Conservation (phyloP, 2,113 vertebrate genomes). For the Onychostoma macrolepis region DNA sequence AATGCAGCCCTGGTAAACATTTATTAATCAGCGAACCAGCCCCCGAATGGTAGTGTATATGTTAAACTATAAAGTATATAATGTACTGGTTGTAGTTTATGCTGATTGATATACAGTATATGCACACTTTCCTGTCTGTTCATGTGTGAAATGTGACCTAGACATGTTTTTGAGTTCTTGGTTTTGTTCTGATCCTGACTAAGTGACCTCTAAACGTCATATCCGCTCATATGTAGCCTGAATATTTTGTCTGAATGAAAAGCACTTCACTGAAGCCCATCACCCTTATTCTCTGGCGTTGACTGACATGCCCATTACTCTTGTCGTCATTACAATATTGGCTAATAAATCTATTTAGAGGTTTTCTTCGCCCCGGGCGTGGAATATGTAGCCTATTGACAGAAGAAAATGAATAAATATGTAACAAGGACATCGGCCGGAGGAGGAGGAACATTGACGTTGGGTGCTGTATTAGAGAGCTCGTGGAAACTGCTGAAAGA, state of each 20-base stretch:
- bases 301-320: slow-evolving; percentile 74
- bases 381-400: slow-evolving; percentile 69
- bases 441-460: slow-evolving; percentile 48
- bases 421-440: slow-evolving; percentile 54
- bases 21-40: not conserved
- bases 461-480: not conserved
- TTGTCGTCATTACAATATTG: slow-evolving; percentile 73
- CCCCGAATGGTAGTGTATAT: not conserved
- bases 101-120: not conserved
- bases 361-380: slow-evolving; percentile 61
- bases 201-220: not conserved
- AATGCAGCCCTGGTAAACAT: not conserved
- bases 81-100: not conserved
- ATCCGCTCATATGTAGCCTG: not conserved
- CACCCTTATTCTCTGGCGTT: slow-evolving; percentile 48
- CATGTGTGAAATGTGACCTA: not conserved
- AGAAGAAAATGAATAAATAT: slow-evolving; percentile 61
- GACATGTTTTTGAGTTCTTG: not conserved
- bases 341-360: slow-evolving; percentile 74
- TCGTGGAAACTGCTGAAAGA: not conserved
- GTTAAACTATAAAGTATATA: not conserved
- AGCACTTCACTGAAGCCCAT: slow-evolving; percentile 39
- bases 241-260: not conserved
- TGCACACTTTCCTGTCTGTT: not conserved
- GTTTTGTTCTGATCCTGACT: not conserved